Evolutionary conservation across 1,140 invertebrate genomes (phyloP), one percentile per base, ranked within the genome.

Genomic region (Doryteuthis pealeii): DNA sequence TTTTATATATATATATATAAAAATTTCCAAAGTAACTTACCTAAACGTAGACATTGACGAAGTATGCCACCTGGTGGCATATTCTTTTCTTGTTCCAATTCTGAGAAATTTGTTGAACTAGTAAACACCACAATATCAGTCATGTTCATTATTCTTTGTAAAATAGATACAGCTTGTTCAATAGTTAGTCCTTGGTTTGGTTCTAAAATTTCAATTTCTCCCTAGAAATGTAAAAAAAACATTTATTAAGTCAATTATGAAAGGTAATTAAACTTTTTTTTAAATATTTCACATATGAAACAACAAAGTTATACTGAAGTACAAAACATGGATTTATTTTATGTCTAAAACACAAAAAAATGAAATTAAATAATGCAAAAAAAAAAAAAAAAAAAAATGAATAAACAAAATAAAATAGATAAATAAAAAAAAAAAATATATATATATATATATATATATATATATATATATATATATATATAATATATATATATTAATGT

Each of bases 41-140:
- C 91, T 35, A 99, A 89, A 89, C 98, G 89, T 35, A 99, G 90
- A 88, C 97, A 98, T 89, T 99, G 98, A 76, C 98, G 89, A 18
- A 99, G 88, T 78, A 99, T 99, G 58, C 97, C 98, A 33, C 98
- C 98, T 83, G 94, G 95, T n/a, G 97, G 97, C 97, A 99, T 99
- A 85, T 99, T 99, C 89, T 99, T 99, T 87, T 99, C 98, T 0
- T 96, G 95, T 89, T 99, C 98, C 43, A 99, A 89, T 89, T 99
- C 98, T 71, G 93, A 94, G 86, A 99, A 99, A 89, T 97, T 99
- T 49, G 98, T 91, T 12, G 96, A 96, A 83, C 95, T 97, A 70
- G 97, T 96, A 90, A 99, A 99, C 77, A 99, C 96, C 58, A 99
- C 91, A 28, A 99, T 95, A 86, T 99, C 98, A 1, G 97, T 96